Evolutionary conservation across 2,888 invertebrate species (phyloP).

Genomic region (Drosophila recens): DNA sequence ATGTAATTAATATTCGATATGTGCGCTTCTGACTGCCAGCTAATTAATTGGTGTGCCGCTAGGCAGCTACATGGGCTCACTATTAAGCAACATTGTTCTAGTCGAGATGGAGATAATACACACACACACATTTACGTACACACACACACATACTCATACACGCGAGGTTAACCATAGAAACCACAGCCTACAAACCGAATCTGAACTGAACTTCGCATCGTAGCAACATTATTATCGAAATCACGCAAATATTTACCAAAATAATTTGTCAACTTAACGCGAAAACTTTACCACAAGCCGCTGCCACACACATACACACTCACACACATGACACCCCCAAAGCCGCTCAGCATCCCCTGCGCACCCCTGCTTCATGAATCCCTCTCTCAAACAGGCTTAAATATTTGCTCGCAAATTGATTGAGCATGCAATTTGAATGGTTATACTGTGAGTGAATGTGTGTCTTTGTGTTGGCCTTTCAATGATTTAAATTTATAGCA

Average conservation of each 20-base stretch:
- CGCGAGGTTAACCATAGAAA: constrained; percentile 61
- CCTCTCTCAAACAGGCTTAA: constrained; percentile 2
- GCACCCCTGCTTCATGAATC: neutral
- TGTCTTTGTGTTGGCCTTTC: neutral
- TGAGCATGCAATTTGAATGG: constrained; percentile 53
- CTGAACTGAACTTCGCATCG: constrained; percentile 33
- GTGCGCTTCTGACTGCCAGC: constrained; percentile 47
- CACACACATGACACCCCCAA: constrained; percentile 3
- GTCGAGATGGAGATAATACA: constrained; percentile 18
- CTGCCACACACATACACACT: constrained; percentile 15
- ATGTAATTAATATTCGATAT: constrained; percentile 78
- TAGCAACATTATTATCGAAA: constrained; percentile 68
- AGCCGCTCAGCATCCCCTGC: neutral
- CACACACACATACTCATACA: constrained; percentile 11
- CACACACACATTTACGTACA: neutral
- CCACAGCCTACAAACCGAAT: constrained; percentile 57
- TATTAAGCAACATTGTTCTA: constrained; percentile 32
- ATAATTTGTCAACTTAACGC: constrained; percentile 80
- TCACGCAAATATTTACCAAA: constrained; percentile 80
- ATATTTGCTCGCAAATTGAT: constrained; percentile 50
- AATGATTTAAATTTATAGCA: constrained; percentile 9
- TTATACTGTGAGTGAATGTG: neutral
- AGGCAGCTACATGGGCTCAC: constrained; percentile 28
- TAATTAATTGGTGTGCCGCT: constrained; percentile 69
- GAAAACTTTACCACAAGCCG: constrained; percentile 59